phyloP scores from a whole-genome alignment of 2,888 invertebrate genomes.

The Pollenia amentaria region DNA sequence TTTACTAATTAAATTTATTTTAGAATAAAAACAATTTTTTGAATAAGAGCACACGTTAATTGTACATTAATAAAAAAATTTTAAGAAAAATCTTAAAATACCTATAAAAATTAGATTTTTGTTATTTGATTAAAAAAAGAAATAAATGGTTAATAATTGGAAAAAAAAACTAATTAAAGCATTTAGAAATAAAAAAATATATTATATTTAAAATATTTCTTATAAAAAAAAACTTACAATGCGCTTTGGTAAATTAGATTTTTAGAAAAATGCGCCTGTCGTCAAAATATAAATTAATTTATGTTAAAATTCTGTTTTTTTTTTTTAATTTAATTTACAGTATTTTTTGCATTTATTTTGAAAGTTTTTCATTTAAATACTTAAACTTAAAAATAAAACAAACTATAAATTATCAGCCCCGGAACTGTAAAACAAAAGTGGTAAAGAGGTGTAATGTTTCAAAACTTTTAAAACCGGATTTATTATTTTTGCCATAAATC shows the following conservation, averaged over 20 bases:
- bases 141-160: conserved; percentile 10
- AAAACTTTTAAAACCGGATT: no score
- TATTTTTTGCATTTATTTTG: not conserved
- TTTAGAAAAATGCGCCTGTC: conserved; percentile 25
- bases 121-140: conserved; percentile 28
- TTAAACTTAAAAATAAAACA: not conserved
- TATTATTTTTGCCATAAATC: no score
- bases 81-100: not conserved
- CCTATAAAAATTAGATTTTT: conserved; percentile 35
- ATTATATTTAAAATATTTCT: conserved; percentile 25
- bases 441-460: not conserved
- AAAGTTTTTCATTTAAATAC: conserved; percentile 2
- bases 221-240: conserved; percentile 44
- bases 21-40: conserved; percentile 37
- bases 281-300: conserved; percentile 6
- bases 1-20: conserved; percentile 61
- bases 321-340: conserved; percentile 20
- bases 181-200: conserved; percentile 21
- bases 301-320: conserved; percentile 40
- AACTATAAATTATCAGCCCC: not conserved
- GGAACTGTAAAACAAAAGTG: not conserved
- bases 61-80: conserved; percentile 47
- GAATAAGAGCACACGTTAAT: conserved; percentile 66
- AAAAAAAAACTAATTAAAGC: conserved; percentile 46
- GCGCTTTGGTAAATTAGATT: conserved; percentile 55